Evolutionary conservation across 2,113 vertebrate genomes (phyloP), one percentile per base, ranked within the genome.

Genomic region (Zosterops pallidus): DNA sequence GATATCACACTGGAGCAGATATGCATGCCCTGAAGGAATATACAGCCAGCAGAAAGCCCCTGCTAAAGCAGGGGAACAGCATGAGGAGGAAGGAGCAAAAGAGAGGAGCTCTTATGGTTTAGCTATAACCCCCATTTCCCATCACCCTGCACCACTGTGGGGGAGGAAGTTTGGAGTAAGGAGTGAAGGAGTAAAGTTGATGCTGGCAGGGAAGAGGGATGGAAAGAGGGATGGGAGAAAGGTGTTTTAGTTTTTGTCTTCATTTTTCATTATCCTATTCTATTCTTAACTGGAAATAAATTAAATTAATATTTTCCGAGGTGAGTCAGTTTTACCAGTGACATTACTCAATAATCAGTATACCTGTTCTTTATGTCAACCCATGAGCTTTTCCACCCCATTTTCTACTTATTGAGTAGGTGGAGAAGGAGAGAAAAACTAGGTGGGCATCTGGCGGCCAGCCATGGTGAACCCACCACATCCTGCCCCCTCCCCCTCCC

Each of bases 401-500:
- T 68, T 76, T 85, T 79, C 19, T 57, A 39, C 15, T 28, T 41
- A 12, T 72, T 69, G 20, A 55, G 33, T 26, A 53, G 47, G 31
- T 65, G 39, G 6, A 78, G 28, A 6, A 3, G n/a, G 31, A 78
- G 17, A 71, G 20, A 59, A 28, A n/a, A 59, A 26, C 3, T 37
- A n/a, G 11, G 12, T 35, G 46, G 11, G 6, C 2, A 19, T 37
- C 25, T 72, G 41, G 11, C 28, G 79, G 42, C 19, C 47, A 60
- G 8, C 6, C 19, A 53, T 41, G 7, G 47, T 53, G 10, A 91
- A 53, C 6, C 2, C 6, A 55, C 49, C 5, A 41, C 9, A 72
- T 29, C 12, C 10, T 12, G 5, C 18, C 5, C 7, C 14, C 8
- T 3, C 9, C 3, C 11, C 8, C 2, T 2, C 5, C 5, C 9